Evolutionary conservation across 2,797 vertebrate species (phyloP), one percentile per base, ranked within the genome.

Genomic region (Rhinichthys osculus): DNA sequence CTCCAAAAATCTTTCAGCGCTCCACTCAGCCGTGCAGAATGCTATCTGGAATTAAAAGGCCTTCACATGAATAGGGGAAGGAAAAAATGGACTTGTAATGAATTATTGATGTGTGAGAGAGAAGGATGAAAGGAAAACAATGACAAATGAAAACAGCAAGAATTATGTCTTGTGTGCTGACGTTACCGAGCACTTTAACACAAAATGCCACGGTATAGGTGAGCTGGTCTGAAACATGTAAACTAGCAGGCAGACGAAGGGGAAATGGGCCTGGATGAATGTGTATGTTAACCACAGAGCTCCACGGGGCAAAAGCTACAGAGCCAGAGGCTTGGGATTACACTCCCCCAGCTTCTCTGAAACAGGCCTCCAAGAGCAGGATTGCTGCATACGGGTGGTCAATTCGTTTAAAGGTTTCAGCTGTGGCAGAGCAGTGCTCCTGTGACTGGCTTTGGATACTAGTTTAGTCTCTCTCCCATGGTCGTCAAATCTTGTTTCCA

Each of bases 401-500:
- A 95, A 90, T 93, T 91, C 92, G 90, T 94, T 94, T 92, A 93
- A 92, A 94, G 89, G 92, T 92, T 92, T 95, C 93, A 94, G 90
- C 93, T 94, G 92, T 91, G 93, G 93, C 91, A 91, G 90, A 91
- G 86, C 80, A 83, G 84, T 90, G 90, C 87, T 91, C 88, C 88
- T 89, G 81, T 27, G 84, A 85, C 82, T 85, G 52, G 47, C 72
- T 35, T n/a, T 85, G 23, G 42, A 79, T 13, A 14, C 86, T 78
- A 80, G 78, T 78, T 86, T 59, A 59, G 40, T 21, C 78, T 82
- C 70, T 90, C 84, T 81, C 85, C 27, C 27, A 33, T 6, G 27
- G 33, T 50, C 62, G 14, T 66, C 27, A 80, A 64, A 35, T 30
- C 59, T 21, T 50, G 42, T 27, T 21, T 80, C 62, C 19, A 13